phyloP scores from a whole-genome alignment of 2,797 vertebrate genomes.

The Crypturellus tataupa region DNA sequence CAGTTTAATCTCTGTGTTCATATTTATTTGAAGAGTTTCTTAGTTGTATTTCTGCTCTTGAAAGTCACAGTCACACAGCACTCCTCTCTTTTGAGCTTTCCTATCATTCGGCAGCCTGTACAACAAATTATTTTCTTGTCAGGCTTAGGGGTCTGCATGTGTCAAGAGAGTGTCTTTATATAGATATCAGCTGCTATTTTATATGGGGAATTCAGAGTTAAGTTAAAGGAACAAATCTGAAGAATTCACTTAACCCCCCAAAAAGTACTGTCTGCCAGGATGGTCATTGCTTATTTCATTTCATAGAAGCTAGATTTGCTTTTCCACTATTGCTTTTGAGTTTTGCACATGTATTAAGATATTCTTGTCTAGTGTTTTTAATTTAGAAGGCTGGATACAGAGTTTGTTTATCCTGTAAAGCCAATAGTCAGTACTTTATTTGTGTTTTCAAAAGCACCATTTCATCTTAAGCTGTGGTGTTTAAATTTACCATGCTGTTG shows the following conservation, averaged over 20 bases:
- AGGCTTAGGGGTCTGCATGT: constrained; percentile 43
- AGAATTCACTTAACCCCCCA: constrained; percentile 32
- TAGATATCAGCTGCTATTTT: constrained; percentile 36
- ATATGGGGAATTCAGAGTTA: neutral
- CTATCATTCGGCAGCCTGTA: constrained; percentile 36
- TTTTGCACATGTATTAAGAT: neutral
- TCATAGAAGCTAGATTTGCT: neutral
- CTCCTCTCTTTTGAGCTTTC: constrained; percentile 59
- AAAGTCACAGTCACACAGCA: constrained; percentile 13
- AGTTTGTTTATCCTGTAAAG: neutral
- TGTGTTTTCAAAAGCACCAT: neutral
- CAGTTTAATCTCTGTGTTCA: constrained; percentile 50
- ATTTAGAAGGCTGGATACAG: neutral
- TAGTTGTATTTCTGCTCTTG: constrained; percentile 39
- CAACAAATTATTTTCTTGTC: constrained; percentile 65
- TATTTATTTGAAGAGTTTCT: constrained; percentile 64
- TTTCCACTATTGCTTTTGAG: neutral
- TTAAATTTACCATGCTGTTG: neutral
- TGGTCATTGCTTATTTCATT: constrained; percentile 31
- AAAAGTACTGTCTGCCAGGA: constrained; percentile 14
- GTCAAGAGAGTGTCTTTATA: neutral
- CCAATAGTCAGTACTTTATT: neutral
- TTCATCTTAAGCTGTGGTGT: neutral
- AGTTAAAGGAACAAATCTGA: constrained; percentile 30
- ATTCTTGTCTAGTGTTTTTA: neutral